phyloP scores from a whole-genome alignment of 2,888 invertebrate species.

The Plagodis pulveraria region DNA sequence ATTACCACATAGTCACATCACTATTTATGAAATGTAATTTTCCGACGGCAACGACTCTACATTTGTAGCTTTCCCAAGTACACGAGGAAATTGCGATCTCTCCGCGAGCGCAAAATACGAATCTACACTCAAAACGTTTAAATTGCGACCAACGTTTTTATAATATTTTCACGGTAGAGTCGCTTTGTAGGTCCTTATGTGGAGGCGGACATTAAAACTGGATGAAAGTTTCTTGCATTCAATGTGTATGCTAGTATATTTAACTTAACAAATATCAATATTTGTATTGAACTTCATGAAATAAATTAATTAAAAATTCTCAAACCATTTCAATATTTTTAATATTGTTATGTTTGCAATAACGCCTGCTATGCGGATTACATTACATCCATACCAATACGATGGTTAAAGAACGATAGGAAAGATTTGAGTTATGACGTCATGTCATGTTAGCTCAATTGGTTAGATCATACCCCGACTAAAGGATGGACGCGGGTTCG shows the following conservation, averaged over 20 bases:
- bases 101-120: slow-evolving; percentile 69
- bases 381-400: too few relatives aligned
- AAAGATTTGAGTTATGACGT: too few relatives aligned
- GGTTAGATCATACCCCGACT: too few relatives aligned
- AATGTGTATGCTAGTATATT: not conserved
- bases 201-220: slow-evolving; percentile 26
- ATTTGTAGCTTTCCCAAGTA: slow-evolving; percentile 83
- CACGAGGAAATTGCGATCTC: slow-evolving; percentile 82
- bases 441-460: too few relatives aligned
- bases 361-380: too few relatives aligned
- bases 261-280: too few relatives aligned
- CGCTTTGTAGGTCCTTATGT: slow-evolving; percentile 24
- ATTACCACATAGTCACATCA: slow-evolving; percentile 47
- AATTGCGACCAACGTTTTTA: slow-evolving; percentile 75
- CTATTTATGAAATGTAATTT: slow-evolving; percentile 84
- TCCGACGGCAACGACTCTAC: slow-evolving; percentile 79
- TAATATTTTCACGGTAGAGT: slow-evolving; percentile 56
- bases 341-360: too few relatives aligned
- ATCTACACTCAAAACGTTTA: slow-evolving; percentile 76
- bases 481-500: too few relatives aligned
- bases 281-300: too few relatives aligned
- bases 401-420: too few relatives aligned
- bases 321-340: too few relatives aligned
- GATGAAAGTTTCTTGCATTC: slow-evolving; percentile 4
- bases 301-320: too few relatives aligned